Conservation (phyloP, 2,797 vertebrate species). For the Champsocephalus esox region DNA sequence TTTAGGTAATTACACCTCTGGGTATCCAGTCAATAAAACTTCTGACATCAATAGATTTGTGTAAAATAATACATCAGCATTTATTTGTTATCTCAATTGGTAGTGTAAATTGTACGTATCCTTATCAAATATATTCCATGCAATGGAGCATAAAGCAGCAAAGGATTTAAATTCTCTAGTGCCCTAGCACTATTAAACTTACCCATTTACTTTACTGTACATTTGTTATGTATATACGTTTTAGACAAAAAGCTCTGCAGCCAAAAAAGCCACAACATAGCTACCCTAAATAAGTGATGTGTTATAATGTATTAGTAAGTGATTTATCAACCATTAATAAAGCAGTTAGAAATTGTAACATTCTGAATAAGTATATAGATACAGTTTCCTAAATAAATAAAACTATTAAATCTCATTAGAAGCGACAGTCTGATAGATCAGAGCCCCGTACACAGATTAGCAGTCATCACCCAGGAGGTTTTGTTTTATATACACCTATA, state of each 20-base stretch:
- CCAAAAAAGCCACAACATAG: no score
- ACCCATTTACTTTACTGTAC: background rate
- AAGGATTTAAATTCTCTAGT: background rate
- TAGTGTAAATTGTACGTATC: background rate
- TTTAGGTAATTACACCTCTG: rapidly evolving
- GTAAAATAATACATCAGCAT: background rate
- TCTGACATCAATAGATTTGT: background rate
- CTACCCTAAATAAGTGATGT: background rate
- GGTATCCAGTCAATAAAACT: background rate
- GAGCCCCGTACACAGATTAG: conserved; percentile 13
- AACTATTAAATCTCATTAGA: background rate
- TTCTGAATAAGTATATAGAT: background rate
- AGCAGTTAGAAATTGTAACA: background rate
- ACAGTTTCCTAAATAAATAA: conserved; percentile 4
- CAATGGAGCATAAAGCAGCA: background rate
- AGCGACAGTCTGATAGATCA: conserved; percentile 8
- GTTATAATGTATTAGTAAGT: background rate
- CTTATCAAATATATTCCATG: background rate
- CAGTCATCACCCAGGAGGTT: conserved; percentile 15
- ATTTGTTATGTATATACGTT: background rate
- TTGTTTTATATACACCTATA: conserved; percentile 10
- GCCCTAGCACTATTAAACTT: background rate
- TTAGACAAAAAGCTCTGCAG: background rate
- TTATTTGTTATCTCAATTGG: background rate
- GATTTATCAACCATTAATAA: conserved; percentile 12